Conservation (phyloP, 1,140 invertebrate genomes). For the Asobara japonica region DNA sequence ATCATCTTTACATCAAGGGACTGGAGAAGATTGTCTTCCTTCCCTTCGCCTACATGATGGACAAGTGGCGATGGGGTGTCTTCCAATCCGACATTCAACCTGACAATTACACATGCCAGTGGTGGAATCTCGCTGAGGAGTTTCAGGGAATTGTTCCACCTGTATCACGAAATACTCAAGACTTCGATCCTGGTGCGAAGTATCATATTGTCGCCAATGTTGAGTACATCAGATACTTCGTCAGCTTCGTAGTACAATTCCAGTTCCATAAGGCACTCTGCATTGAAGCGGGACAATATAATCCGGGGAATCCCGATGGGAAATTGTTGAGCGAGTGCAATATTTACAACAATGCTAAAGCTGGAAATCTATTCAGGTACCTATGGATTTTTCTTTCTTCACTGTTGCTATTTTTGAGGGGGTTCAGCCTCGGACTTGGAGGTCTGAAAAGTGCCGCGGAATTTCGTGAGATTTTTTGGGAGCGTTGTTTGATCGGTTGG, state of each 20-base stretch:
- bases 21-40: constrained; percentile 89
- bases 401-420: too few relatives aligned
- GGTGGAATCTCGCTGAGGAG: constrained; percentile 77
- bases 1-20: constrained; percentile 81
- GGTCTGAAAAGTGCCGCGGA: too few relatives aligned
- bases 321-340: constrained; percentile 84
- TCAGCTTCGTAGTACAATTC: constrained; percentile 89
- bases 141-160: constrained; percentile 86
- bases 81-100: constrained; percentile 78
- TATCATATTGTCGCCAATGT: constrained; percentile 86
- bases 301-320: constrained; percentile 70
- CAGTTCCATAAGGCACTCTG: constrained; percentile 90
- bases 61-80: constrained; percentile 88
- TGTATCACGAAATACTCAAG: constrained; percentile 76
- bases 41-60: constrained; percentile 87
- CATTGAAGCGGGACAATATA: constrained; percentile 80
- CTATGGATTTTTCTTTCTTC: too few relatives aligned
- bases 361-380: constrained; percentile 70
- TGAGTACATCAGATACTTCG: constrained; percentile 89
- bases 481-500: too few relatives aligned
- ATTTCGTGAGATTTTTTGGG: too few relatives aligned
- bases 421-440: too few relatives aligned
- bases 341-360: constrained; percentile 81
- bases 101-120: constrained; percentile 81
- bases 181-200: constrained; percentile 88